Evolutionary conservation across 2,888 invertebrate species (phyloP).

Genomic region (Trissoscelio sp.): DNA sequence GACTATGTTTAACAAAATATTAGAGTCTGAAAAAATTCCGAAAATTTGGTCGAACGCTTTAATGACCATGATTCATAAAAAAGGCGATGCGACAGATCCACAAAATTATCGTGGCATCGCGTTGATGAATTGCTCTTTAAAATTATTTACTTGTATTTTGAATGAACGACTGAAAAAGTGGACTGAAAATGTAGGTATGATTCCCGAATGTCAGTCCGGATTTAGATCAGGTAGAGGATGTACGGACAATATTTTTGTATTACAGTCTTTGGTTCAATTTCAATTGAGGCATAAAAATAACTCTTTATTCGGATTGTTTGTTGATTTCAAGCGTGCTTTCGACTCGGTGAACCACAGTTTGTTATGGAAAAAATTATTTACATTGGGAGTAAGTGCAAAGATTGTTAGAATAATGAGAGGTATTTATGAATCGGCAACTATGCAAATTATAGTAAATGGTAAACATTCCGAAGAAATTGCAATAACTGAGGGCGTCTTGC

Average conservation of each 20-base stretch:
- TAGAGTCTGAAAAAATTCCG: background rate
- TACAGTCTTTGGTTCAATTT: background rate
- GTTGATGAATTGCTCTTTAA: background rate
- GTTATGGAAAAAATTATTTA: slow-evolving; percentile 1
- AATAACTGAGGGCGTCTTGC: slow-evolving; percentile 5
- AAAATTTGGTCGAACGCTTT: background rate
- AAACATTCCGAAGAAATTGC: background rate
- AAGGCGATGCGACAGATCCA: background rate
- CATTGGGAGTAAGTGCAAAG: background rate
- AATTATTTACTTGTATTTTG: background rate
- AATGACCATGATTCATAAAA: background rate
- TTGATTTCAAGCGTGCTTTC: slow-evolving; percentile 7
- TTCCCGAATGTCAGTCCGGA: slow-evolving; percentile 6
- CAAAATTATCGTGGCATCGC: background rate
- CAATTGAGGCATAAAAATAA: background rate
- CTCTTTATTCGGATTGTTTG: slow-evolving; percentile 6
- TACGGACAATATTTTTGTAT: slow-evolving; percentile 1
- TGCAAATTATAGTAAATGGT: slow-evolving; percentile 2
- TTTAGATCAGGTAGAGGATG: background rate
- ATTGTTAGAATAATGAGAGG: background rate
- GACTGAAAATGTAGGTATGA: background rate
- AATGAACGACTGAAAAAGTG: background rate
- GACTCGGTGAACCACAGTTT: slow-evolving; percentile 1
- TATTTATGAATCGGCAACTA: background rate
- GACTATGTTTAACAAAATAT: background rate